Evolutionary conservation across 2,113 vertebrate genomes (phyloP).

Genomic region (Lophotis ruficrista): DNA sequence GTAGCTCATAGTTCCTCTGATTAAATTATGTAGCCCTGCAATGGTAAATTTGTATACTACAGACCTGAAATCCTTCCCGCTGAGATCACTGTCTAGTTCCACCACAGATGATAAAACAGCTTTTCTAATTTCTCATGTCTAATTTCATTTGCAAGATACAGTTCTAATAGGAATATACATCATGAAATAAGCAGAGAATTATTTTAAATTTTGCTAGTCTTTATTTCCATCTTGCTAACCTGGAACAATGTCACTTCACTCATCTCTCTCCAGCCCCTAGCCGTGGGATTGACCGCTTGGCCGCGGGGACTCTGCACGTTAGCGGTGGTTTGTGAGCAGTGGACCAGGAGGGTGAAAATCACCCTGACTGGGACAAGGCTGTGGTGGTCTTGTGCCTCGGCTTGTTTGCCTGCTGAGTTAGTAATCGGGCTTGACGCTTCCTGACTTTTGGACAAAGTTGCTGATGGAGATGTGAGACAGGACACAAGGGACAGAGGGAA

Average conservation of each 20-base stretch:
- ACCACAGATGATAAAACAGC: not conserved
- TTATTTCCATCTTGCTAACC: not conserved
- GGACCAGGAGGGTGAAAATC: not conserved
- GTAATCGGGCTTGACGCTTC: not conserved
- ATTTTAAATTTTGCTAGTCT: not conserved
- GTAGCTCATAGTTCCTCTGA: not conserved
- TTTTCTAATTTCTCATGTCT: not conserved
- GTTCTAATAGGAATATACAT: not conserved
- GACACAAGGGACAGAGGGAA: not conserved
- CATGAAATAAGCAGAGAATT: not conserved
- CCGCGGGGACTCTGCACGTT: not conserved
- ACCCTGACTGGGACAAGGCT: not conserved
- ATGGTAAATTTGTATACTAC: not conserved
- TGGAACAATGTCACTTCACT: not conserved
- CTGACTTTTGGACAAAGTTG: not conserved
- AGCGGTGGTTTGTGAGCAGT: not conserved
- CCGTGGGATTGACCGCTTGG: fast-evolving
- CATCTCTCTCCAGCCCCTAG: not conserved
- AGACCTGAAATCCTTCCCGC: not conserved
- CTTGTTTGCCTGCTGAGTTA: not conserved
- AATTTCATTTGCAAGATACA: not conserved
- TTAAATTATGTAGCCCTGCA: not conserved
- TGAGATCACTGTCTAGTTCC: not conserved
- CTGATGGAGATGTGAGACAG: not conserved
- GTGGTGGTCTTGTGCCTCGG: not conserved